phyloP scores from a whole-genome alignment of 2,113 vertebrate genomes.

The Alligator sinensis region DNA sequence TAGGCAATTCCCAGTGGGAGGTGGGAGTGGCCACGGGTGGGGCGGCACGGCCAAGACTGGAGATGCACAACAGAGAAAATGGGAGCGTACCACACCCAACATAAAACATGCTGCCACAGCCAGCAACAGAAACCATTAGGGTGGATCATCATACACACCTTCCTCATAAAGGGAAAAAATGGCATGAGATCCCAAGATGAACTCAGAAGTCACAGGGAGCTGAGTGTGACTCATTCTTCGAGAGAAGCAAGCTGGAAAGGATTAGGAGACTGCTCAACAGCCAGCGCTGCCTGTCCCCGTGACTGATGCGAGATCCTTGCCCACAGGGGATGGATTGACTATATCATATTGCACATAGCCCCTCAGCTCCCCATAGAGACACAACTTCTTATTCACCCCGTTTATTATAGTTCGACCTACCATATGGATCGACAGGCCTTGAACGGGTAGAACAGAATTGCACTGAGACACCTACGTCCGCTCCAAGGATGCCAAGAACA shows the following conservation, averaged over 20 bases:
- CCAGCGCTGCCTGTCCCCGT: neutral
- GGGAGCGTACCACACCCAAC: slow-evolving; percentile 80
- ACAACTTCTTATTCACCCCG: neutral
- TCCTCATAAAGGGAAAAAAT: slow-evolving; percentile 77
- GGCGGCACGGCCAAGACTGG: slow-evolving; percentile 64
- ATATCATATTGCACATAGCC: neutral
- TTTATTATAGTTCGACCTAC: neutral
- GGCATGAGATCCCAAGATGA: slow-evolving; percentile 64
- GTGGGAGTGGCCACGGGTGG: slow-evolving; percentile 81
- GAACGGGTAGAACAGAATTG: too few species aligned
- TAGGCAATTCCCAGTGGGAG: slow-evolving; percentile 82
- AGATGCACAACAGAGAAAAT: slow-evolving; percentile 76
- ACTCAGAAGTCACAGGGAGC: slow-evolving; percentile 71
- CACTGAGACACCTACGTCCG: too few species aligned
- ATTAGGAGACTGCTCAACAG: slow-evolving; percentile 29
- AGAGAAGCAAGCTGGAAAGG: slow-evolving; percentile 20
- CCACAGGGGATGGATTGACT: neutral
- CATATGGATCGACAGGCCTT: neutral
- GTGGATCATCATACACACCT: slow-evolving; percentile 82
- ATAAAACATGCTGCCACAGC: slow-evolving; percentile 85
- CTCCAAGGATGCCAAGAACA: too few species aligned
- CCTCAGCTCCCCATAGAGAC: neutral
- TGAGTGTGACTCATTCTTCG: slow-evolving; percentile 41
- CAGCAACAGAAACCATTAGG: slow-evolving; percentile 87
- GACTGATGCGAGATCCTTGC: fast-evolving